Base-by-base conservation (phyloP, 2,888 invertebrate genomes). In the Steinernema carpocapsae region DNA sequence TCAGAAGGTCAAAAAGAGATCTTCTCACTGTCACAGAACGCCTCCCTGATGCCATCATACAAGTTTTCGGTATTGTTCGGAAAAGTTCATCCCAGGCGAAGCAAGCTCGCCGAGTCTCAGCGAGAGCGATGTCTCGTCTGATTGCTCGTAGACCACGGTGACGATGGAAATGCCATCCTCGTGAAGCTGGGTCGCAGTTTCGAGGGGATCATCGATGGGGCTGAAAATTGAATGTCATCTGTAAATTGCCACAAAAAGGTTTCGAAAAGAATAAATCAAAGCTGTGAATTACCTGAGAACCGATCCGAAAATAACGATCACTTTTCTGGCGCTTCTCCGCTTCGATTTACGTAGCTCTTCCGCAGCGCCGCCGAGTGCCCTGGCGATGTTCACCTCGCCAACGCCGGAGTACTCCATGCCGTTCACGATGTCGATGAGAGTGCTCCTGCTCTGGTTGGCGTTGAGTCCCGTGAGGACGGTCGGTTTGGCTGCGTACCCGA, bases 251-350 rank as follows among this genome's bases (percentile, higher is more conserved):
- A n/a, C n/a, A n/a, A n/a, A n/a, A n/a, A n/a, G n/a, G n/a, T n/a
- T n/a, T n/a, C n/a, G n/a, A n/a, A n/a, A n/a, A n/a, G n/a, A n/a
- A n/a, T n/a, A n/a, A n/a, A n/a, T n/a, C n/a, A n/a, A n/a, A n/a
- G n/a, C n/a, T n/a, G n/a, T n/a, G n/a, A n/a, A n/a, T 64, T 32
- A 64, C 64, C 64, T 64, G 17, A 64, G 37, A 1, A 26, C 64
- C 1, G 64, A 29, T 6, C 64, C 64, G 32, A 29, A 64, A 32
- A 64, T 64, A 17, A 64, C 32, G 37, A 64, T 32, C 12, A 32
- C 64, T 29, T 64, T 64, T n/a, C n/a, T 29, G 2, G 64, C 64
- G 59, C 56, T 52, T 24, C 32, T 59, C 42, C 72, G 74, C 73
- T 72, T 74, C 29, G 45, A 74, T 42, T 51, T 74, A 51, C 17